Evolutionary conservation across 2,888 invertebrate genomes (phyloP).

Genomic region (Hetaerina titia): DNA sequence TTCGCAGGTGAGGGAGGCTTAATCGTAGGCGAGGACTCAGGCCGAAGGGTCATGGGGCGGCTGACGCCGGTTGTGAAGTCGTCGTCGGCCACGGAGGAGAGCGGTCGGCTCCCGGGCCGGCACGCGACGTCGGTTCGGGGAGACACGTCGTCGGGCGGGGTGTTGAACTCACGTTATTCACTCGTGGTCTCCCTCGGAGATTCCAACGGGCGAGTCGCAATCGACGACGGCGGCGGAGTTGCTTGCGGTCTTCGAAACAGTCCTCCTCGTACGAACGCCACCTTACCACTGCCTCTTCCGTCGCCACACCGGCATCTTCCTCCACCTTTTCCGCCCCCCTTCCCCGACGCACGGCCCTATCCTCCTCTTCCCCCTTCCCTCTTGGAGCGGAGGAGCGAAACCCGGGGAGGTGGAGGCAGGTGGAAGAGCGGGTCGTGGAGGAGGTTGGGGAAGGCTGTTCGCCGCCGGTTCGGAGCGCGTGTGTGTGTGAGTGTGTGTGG

Average conservation of each 20-base stretch:
- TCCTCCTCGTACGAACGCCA: conserved; percentile 45
- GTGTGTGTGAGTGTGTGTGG: not conserved
- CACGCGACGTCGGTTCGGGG: not conserved
- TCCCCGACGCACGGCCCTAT: not conserved
- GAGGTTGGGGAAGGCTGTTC: not conserved
- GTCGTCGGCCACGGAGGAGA: not conserved
- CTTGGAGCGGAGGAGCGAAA: not conserved
- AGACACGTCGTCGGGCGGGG: not conserved
- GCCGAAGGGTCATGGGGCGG: not conserved
- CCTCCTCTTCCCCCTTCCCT: conserved; percentile 48
- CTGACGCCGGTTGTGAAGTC: not conserved
- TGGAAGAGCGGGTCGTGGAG: not conserved
- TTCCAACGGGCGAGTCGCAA: not conserved
- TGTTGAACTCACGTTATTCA: conserved; percentile 25
- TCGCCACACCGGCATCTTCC: conserved; percentile 74
- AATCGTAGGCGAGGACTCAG: too few species aligned
- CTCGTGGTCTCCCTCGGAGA: not conserved
- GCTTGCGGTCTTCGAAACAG: not conserved
- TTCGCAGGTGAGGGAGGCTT: too few species aligned
- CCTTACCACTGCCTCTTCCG: conserved; percentile 63
- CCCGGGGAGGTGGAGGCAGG: conserved; percentile 17
- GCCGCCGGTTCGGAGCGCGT: conserved; percentile 40
- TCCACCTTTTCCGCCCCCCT: conserved; percentile 69
- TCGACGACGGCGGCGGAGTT: not conserved
- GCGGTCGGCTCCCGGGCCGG: not conserved